phyloP scores from a whole-genome alignment of 2,113 vertebrate species.

The Acanthochromis polyacanthus region DNA sequence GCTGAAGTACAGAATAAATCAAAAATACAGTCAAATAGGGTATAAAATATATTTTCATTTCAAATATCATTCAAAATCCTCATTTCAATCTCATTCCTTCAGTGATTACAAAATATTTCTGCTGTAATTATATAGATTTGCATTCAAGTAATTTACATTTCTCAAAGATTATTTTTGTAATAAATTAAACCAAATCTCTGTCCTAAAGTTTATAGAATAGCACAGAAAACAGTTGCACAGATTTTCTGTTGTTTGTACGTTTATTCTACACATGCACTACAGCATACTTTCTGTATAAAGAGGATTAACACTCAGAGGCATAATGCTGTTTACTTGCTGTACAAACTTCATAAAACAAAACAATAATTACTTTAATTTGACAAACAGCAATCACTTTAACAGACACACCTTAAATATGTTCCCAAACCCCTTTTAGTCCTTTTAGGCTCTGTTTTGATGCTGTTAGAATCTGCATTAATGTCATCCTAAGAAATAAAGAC shows the following conservation, averaged over 20 bases:
- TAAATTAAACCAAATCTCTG: not conserved
- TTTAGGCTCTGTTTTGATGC: not conserved
- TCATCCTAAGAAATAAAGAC: conserved; percentile 64
- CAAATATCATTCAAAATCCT: not conserved
- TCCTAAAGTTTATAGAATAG: not conserved
- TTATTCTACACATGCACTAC: not conserved
- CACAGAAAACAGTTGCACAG: not conserved
- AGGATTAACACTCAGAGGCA: not conserved
- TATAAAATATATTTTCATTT: not conserved
- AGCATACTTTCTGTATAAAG: too few relatives aligned
- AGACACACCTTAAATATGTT: conserved; percentile 76
- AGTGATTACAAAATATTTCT: not conserved
- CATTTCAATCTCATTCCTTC: not conserved
- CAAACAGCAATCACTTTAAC: not conserved
- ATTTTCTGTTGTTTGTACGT: not conserved
- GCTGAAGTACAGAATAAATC: conserved; percentile 67
- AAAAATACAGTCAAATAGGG: conserved; percentile 14
- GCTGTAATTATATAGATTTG: too few relatives aligned
- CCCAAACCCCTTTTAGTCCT: conserved; percentile 57
- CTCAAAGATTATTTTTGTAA: not conserved
- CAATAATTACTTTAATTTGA: not conserved
- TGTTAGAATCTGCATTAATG: conserved; percentile 2
- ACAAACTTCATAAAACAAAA: conserved; percentile 2
- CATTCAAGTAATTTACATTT: too few relatives aligned
- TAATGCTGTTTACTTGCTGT: not conserved